phyloP scores from a whole-genome alignment of 2,888 invertebrate species.

The Eumacrocentrus americanus region DNA sequence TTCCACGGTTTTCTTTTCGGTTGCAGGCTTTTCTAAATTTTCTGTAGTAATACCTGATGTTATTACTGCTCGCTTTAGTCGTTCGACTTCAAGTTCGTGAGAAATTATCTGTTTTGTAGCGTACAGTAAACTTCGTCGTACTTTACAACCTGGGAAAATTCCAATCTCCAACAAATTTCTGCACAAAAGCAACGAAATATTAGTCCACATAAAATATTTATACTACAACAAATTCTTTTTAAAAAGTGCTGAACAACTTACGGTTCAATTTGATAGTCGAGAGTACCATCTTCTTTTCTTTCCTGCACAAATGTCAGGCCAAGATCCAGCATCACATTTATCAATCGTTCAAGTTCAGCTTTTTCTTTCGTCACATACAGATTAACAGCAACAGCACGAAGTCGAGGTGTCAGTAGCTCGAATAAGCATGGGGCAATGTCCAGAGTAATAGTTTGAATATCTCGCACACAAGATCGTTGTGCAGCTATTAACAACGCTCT shows the following conservation, averaged over 20 bases:
- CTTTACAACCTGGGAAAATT: conserved; percentile 49
- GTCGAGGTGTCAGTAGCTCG: conserved; percentile 54
- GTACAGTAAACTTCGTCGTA: conserved; percentile 43
- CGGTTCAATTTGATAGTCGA: conserved; percentile 65
- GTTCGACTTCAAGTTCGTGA: conserved; percentile 52
- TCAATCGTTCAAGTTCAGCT: conserved; percentile 71
- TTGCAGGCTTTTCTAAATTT: background rate
- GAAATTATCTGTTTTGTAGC: conserved; percentile 55
- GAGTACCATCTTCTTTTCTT: conserved; percentile 77
- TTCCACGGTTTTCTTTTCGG: background rate
- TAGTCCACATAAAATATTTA: too few relatives aligned
- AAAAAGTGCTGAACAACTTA: conserved; percentile 40
- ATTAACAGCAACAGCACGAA: conserved; percentile 66
- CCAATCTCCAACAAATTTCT: conserved; percentile 52
- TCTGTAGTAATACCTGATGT: conserved; percentile 4
- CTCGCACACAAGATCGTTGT: conserved; percentile 46
- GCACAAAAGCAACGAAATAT: too few relatives aligned
- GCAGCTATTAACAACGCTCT: conserved; percentile 44
- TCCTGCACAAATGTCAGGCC: conserved; percentile 86
- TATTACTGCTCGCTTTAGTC: conserved; percentile 47
- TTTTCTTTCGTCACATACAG: conserved; percentile 78
- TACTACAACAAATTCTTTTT: too few relatives aligned
- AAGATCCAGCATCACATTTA: conserved; percentile 87
- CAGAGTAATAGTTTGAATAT: conserved; percentile 44
- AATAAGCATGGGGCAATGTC: conserved; percentile 53